Evolutionary conservation across 2,113 vertebrate species (phyloP).

Genomic region (Haemorhous mexicanus): DNA sequence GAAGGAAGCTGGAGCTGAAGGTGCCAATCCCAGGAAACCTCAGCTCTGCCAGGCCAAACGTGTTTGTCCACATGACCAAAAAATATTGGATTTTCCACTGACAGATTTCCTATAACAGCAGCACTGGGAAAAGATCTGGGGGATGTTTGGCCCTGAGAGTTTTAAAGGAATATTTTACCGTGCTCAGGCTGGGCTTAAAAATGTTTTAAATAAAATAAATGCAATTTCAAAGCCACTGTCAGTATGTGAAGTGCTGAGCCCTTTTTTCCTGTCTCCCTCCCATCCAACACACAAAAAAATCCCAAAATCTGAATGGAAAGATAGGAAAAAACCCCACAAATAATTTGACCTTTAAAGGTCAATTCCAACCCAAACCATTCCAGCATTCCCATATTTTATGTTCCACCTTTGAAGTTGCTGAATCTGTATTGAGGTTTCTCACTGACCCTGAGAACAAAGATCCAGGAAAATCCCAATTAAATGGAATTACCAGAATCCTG

Average conservation of each 20-base stretch:
- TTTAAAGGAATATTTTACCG: not conserved
- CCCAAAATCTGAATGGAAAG: not conserved
- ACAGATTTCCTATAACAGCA: accelerated
- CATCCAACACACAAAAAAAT: not conserved
- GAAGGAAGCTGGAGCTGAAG: not conserved
- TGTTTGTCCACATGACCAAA: accelerated
- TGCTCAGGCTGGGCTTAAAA: accelerated
- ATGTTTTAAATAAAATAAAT: too few species aligned
- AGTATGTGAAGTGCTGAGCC: accelerated
- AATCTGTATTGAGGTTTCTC: not conserved
- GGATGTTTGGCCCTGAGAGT: not conserved
- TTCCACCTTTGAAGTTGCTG: not conserved
- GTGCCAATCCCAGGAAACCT: not conserved
- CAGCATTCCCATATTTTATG: accelerated
- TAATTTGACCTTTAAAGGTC: not conserved
- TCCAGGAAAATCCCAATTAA: not conserved
- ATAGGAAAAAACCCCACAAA: not conserved
- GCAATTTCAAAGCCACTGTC: not conserved
- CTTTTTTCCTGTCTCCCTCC: not conserved
- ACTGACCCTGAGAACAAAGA: not conserved
- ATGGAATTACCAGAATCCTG: not conserved
- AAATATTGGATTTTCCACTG: not conserved
- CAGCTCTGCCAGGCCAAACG: not conserved
- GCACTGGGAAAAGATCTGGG: not conserved
- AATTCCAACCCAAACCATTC: not conserved